These are phyloP conservation scores for Elysia chlorotica DNA, from an alignment of 1,140 invertebrate genomes.

Conservation along the genomic window DNA sequence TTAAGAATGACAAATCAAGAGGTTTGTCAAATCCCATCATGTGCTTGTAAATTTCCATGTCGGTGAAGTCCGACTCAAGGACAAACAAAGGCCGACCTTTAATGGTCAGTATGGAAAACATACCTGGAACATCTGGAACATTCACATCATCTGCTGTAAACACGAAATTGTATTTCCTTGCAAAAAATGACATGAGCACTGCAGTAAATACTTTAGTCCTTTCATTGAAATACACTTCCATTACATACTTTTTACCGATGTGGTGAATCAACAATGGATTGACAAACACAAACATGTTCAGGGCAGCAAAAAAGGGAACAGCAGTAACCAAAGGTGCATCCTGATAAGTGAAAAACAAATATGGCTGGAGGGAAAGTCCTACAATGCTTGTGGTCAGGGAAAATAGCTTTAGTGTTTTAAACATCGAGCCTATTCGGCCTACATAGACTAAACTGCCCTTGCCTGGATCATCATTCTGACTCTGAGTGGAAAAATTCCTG, in stretches of 20 bases:
- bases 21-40: slow-evolving; percentile 92
- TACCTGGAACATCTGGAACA: slow-evolving; percentile 77
- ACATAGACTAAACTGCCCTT: slow-evolving; percentile 65
- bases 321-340: slow-evolving; percentile 60
- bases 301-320: slow-evolving; percentile 69
- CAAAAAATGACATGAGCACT: slow-evolving; percentile 39
- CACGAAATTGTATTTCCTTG: slow-evolving; percentile 28
- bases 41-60: slow-evolving; percentile 76
- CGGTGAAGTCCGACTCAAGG: slow-evolving; percentile 72
- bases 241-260: slow-evolving; percentile 85
- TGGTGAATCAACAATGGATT: slow-evolving; percentile 83
- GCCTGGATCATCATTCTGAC: slow-evolving; percentile 31
- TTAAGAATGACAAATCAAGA: slow-evolving; percentile 65
- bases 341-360: slow-evolving; percentile 67
- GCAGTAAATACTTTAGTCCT: slow-evolving; percentile 44
- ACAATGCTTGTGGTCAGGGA: slow-evolving; percentile 76
- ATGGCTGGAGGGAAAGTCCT: slow-evolving; percentile 75
- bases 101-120: slow-evolving; percentile 79
- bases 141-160: slow-evolving; percentile 71
- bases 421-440: slow-evolving; percentile 71
- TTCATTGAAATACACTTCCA: slow-evolving; percentile 73
- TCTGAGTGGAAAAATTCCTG: no score
- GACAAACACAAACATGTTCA: slow-evolving; percentile 80
- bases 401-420: slow-evolving; percentile 78
- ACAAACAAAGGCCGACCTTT: slow-evolving; percentile 76